phyloP scores from a whole-genome alignment of 2,888 invertebrate genomes.

The Hypolimnas misippus region DNA sequence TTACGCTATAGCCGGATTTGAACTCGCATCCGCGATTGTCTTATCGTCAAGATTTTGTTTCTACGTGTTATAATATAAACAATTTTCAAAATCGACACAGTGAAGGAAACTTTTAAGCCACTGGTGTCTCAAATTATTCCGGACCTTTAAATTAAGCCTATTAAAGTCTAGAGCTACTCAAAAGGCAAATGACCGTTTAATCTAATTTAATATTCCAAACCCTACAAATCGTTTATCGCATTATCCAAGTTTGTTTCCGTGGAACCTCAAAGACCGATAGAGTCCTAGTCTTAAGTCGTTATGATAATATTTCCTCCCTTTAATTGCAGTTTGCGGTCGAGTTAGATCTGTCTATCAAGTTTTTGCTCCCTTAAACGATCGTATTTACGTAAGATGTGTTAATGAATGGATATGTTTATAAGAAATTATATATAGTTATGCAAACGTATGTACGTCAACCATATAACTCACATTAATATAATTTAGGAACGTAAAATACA shows the following conservation, averaged over 20 bases:
- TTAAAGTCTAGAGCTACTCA: conserved; percentile 15
- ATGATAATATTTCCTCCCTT: conserved; percentile 40
- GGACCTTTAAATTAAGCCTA: conserved; percentile 9
- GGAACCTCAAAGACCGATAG: conserved; percentile 29
- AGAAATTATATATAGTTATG: neutral
- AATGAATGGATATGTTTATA: neutral
- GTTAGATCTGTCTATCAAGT: conserved; percentile 16
- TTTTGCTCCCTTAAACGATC: neutral
- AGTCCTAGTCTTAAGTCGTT: conserved; percentile 36
- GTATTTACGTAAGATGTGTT: neutral
- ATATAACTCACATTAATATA: neutral
- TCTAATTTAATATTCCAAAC: conserved; percentile 37
- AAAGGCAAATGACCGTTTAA: conserved; percentile 28
- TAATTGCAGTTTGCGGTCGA: conserved; percentile 34
- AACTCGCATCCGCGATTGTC: too few species aligned
- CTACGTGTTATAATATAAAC: too few species aligned
- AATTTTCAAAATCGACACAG: too few species aligned
- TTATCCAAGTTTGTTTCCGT: conserved; percentile 36
- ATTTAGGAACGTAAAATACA: too few species aligned
- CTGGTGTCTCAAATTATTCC: neutral
- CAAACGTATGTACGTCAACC: neutral
- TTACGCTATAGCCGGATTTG: too few species aligned
- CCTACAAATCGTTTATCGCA: conserved; percentile 37
- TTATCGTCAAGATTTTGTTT: too few species aligned
- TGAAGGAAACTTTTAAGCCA: too few species aligned